Evolutionary conservation across 2,797 vertebrate species (phyloP).

Genomic region (Pagetopsis macropterus): DNA sequence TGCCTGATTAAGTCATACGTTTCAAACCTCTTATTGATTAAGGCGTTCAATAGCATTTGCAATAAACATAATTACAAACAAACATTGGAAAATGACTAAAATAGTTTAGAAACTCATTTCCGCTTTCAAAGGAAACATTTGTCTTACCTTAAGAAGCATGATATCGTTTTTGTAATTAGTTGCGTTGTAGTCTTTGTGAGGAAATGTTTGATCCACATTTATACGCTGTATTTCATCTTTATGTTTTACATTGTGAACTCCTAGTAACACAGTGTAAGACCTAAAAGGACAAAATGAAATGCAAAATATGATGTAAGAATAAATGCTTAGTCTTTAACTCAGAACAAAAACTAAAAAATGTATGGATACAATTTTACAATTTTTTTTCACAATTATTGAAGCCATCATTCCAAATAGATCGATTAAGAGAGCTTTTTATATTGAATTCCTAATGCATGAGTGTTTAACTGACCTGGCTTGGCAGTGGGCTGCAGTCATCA

Average conservation of each 20-base stretch:
- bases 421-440: no score
- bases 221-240: accelerated
- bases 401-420: no score
- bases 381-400: background rate
- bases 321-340: background rate
- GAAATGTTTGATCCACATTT: background rate
- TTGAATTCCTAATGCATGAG: background rate
- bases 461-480: conserved; percentile 38
- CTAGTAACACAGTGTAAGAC: conserved; percentile 25
- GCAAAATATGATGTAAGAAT: no score
- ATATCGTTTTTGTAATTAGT: conserved; percentile 33
- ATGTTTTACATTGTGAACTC: background rate
- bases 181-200: background rate
- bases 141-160: conserved; percentile 75
- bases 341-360: no score
- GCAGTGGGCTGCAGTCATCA: conserved; percentile 78
- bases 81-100: background rate
- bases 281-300: conserved; percentile 30
- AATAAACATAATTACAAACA: background rate
- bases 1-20: background rate
- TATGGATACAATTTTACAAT: no score
- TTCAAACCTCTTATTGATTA: background rate
- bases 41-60: background rate
- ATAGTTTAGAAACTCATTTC: background rate
- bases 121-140: no score